These are phyloP conservation scores for Ptiloglossa arizonensis DNA, from an alignment of 1,140 invertebrate genomes.

Conservation along the genomic window DNA sequence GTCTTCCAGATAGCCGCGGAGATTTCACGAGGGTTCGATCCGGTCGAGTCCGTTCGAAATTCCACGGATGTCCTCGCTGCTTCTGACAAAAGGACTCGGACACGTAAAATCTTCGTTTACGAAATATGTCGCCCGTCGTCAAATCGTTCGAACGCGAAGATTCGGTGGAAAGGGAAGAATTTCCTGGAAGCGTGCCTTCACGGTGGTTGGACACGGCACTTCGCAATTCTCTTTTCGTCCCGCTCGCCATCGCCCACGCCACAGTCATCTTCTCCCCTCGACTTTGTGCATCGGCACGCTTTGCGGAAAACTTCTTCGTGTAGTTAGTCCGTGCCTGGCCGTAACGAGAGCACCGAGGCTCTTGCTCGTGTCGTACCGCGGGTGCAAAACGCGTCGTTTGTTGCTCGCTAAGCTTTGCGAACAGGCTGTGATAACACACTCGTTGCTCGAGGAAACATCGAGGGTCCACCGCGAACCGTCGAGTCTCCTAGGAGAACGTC, in stretches of 20 bases:
- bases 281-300: slow-evolving; percentile 60
- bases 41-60: too few relatives aligned
- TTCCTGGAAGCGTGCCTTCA: slow-evolving; percentile 80
- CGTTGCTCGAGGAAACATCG: neutral
- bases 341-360: slow-evolving; percentile 60
- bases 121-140: slow-evolving; percentile 28
- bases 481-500: neutral
- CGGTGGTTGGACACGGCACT: slow-evolving; percentile 76
- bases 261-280: slow-evolving; percentile 65
- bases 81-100: too few relatives aligned
- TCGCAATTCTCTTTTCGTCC: slow-evolving; percentile 75
- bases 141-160: slow-evolving; percentile 44
- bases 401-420: neutral
- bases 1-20: too few relatives aligned
- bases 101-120: neutral
- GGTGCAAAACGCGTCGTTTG: slow-evolving; percentile 6
- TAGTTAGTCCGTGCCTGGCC: slow-evolving; percentile 62
- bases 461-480: neutral
- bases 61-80: too few relatives aligned
- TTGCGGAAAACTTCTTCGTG: slow-evolving; percentile 66
- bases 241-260: slow-evolving; percentile 61
- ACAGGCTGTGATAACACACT: neutral
- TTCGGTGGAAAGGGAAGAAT: slow-evolving; percentile 74
- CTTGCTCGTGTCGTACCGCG: neutral
- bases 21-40: too few relatives aligned